Evolutionary conservation across 2,113 vertebrate species (phyloP).

Genomic region (Ammodytes marinus): DNA sequence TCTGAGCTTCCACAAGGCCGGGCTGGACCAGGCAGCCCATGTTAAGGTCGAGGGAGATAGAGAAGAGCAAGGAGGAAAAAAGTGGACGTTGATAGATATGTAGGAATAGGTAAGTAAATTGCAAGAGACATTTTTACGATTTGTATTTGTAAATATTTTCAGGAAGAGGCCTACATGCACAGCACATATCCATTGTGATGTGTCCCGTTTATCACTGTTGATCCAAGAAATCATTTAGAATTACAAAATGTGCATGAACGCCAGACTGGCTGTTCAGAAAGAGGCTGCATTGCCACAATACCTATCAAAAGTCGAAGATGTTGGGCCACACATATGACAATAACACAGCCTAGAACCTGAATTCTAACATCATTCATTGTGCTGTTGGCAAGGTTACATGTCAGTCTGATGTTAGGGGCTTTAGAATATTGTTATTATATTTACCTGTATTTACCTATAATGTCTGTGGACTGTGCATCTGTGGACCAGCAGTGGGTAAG

Average conservation of each 20-base stretch:
- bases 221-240: neutral
- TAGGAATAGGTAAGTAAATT: neutral
- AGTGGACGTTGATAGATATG: neutral
- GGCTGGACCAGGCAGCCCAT: slow-evolving; percentile 10
- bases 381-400: neutral
- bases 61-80: neutral
- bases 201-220: neutral
- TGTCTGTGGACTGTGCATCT: neutral
- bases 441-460: neutral
- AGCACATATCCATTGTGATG: neutral
- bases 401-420: neutral
- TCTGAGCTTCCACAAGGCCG: slow-evolving; percentile 29
- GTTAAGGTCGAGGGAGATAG: neutral
- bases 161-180: no score
- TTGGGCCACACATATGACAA: neutral
- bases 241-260: neutral
- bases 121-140: neutral
- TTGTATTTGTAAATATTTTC: neutral
- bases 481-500: neutral
- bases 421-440: slow-evolving; percentile 21
- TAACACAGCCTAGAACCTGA: neutral
- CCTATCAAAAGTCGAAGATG: neutral
- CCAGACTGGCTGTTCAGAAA: neutral
- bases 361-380: neutral
- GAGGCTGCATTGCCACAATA: neutral